phyloP scores from a whole-genome alignment of 2,113 vertebrate genomes.

The Thymallus thymallus region DNA sequence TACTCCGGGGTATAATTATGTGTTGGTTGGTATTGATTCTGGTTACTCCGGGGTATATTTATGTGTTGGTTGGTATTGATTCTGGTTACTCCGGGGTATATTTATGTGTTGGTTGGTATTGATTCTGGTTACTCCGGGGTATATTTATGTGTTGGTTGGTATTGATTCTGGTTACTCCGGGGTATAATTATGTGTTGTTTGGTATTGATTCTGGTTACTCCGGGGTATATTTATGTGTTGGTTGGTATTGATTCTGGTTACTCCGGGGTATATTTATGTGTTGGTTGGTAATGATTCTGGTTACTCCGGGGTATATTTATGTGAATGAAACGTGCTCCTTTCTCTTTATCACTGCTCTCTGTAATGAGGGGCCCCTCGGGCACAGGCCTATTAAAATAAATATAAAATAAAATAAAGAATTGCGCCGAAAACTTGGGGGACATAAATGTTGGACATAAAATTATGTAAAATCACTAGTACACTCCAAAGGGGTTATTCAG shows the following conservation, averaged over 20 bases:
- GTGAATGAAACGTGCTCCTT: conserved; percentile 26
- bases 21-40: neutral
- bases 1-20: conserved; percentile 19
- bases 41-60: conserved; percentile 19
- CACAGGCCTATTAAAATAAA: too few species aligned
- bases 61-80: neutral
- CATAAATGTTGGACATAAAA: too few species aligned
- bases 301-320: conserved; percentile 19
- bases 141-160: conserved; percentile 23
- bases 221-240: conserved; percentile 24
- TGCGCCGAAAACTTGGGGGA: too few species aligned
- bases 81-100: conserved; percentile 1
- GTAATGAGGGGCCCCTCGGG: neutral
- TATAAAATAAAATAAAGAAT: too few species aligned
- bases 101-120: conserved; percentile 14
- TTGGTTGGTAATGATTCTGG: too few species aligned
- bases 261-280: conserved; percentile 19
- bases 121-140: neutral
- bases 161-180: neutral
- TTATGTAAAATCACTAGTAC: too few species aligned
- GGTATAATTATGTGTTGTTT: conserved; percentile 26
- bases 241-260: too few species aligned
- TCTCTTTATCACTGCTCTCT: conserved; percentile 11
- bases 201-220: too few species aligned
- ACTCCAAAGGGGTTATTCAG: too few species aligned